These are phyloP conservation scores for Oceanites oceanicus DNA, from an alignment of 2,113 vertebrate species.

Conservation along the genomic window DNA sequence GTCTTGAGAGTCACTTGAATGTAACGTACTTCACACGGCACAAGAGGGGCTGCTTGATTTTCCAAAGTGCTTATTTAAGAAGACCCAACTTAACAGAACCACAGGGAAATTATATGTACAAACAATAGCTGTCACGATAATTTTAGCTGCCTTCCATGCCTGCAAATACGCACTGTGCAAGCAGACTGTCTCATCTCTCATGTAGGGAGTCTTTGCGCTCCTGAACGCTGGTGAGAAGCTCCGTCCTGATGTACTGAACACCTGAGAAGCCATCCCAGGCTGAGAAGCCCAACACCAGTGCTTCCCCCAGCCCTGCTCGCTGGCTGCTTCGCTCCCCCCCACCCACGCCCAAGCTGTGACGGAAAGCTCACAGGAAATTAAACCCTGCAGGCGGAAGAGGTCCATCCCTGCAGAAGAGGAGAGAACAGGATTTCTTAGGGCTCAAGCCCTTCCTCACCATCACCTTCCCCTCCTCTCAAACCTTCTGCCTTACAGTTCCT, in stretches of 20 bases:
- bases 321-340: neutral
- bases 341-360: neutral
- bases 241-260: neutral
- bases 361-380: neutral
- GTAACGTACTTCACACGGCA: neutral
- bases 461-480: neutral
- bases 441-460: neutral
- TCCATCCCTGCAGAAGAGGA: neutral
- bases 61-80: constrained; percentile 24
- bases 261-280: neutral
- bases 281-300: rapidly evolving
- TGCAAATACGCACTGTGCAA: neutral
- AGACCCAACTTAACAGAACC: neutral
- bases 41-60: neutral
- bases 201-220: rapidly evolving
- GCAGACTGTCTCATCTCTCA: neutral
- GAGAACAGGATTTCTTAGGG: neutral
- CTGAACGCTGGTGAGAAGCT: neutral
- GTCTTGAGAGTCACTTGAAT: neutral
- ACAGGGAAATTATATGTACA: neutral
- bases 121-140: neutral
- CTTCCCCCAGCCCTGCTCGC: neutral
- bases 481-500: neutral
- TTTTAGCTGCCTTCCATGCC: neutral
- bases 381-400: neutral